Evolutionary conservation across 2,797 vertebrate genomes (phyloP).

Genomic region (Xyrichtys novacula): DNA sequence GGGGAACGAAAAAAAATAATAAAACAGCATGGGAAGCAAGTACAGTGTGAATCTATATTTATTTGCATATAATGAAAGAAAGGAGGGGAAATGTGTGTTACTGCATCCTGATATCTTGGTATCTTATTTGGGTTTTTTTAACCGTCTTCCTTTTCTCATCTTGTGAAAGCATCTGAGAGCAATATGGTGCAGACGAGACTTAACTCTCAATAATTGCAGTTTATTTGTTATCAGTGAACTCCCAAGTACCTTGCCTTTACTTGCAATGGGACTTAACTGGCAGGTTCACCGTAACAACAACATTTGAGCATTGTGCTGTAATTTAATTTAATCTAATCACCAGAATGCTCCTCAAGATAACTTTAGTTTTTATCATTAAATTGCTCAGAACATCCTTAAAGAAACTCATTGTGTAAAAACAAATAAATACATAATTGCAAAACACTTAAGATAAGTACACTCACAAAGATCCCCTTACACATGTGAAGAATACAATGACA

Average conservation of each 20-base stretch:
- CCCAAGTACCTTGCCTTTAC: background rate
- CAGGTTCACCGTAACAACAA: conserved; percentile 29
- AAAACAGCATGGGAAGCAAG: conserved; percentile 31
- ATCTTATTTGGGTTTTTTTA: background rate
- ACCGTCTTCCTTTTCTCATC: conserved; percentile 28
- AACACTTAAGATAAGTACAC: background rate
- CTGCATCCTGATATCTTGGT: conserved; percentile 7
- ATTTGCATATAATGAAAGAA: conserved; percentile 28
- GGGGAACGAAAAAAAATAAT: conserved; percentile 29
- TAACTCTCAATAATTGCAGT: conserved; percentile 47
- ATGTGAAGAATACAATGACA: conserved; percentile 10
- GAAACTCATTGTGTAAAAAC: background rate
- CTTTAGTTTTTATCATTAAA: conserved; percentile 31
- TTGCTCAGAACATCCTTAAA: conserved; percentile 22
- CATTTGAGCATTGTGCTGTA: conserved; percentile 30
- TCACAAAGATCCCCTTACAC: background rate
- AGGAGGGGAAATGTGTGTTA: background rate
- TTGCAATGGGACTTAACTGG: conserved; percentile 36
- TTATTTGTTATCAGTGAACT: conserved; percentile 53
- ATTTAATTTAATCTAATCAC: conserved; percentile 42
- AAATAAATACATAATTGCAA: background rate
- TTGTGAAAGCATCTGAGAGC: conserved; percentile 43
- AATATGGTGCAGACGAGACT: conserved; percentile 49
- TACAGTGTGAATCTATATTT: conserved; percentile 10
- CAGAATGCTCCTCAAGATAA: background rate